phyloP scores from a whole-genome alignment of 2,113 vertebrate genomes.

The Polyodon spathula region DNA sequence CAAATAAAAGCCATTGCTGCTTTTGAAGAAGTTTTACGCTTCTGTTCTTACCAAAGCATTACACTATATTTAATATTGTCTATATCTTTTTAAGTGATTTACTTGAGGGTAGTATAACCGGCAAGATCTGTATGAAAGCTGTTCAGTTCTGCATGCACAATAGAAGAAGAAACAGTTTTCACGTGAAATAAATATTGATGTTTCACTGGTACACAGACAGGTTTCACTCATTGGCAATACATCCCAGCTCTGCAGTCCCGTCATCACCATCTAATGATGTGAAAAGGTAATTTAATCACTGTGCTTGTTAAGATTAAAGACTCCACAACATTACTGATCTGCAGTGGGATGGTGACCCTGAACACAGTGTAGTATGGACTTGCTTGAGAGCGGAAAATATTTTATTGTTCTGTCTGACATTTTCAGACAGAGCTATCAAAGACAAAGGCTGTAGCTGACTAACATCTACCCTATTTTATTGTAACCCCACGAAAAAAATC shows the following conservation, averaged over 20 bases:
- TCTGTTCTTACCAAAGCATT: no score
- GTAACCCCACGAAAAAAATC: not conserved
- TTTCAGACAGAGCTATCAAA: not conserved
- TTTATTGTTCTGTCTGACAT: not conserved
- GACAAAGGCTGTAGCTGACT: not conserved
- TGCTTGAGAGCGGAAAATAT: not conserved
- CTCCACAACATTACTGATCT: slow-evolving; percentile 25
- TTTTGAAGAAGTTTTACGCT: no score
- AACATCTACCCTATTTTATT: not conserved
- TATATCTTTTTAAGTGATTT: no score
- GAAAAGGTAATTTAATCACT: slow-evolving; percentile 26
- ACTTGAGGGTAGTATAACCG: no score
- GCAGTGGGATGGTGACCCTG: slow-evolving; percentile 21
- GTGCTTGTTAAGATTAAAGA: slow-evolving; percentile 31
- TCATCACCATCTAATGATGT: slow-evolving; percentile 36
- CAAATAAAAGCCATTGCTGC: no score
- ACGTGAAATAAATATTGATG: no score
- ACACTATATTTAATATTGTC: no score
- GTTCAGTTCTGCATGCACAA: no score
- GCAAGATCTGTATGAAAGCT: no score
- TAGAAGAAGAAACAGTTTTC: no score
- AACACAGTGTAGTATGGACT: slow-evolving; percentile 18
- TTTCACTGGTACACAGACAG: no score
- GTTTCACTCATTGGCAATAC: slow-evolving; percentile 17
- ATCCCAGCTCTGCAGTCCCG: slow-evolving; percentile 37